Base-by-base conservation (phyloP, 53 echinoderm and acorn worm species). In the Antedon mediterranea region DNA sequence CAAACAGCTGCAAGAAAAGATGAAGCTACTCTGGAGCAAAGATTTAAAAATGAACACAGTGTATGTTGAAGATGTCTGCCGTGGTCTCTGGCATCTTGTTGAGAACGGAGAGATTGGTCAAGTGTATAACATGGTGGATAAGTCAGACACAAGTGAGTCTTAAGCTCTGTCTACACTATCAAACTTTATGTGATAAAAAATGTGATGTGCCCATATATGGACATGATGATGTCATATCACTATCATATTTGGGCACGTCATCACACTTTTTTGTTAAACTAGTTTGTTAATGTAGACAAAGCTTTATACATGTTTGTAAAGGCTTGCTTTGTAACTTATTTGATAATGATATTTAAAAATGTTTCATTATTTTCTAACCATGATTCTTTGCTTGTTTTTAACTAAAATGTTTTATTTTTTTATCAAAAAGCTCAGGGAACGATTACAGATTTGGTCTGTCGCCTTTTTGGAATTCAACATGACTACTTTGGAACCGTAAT, bases 1-100 rank as follows among this genome's bases (percentile, higher is more conserved):
- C 76, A 88, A 76, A 87, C 90, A 93, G 34, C 72, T 93, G 27
- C 75, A 78, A 27, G 93, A 93, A 76, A 93, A 88, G 72, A 93
- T 93, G 93, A 90, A 93, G 95, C 76, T 94, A 18, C 83, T 94
- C n/a, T 94, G 95, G 95, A 87, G 87, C 30, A 79, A 89, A 31
- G 95, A 94, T 76, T 83, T 94, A 42, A 86, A 82, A 41, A 94
- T 94, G 95, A 89, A 87, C 42, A 94, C 95, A 0, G 84, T 91
- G 7, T 91, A 94, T 76, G 94, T 94, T 29, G 80, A 76, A 29
- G 95, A 94, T 73, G 80, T 89, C 8, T 91, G 94, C 31, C 77
- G 82, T 43, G 95, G 91, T 29, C 83, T 91, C 31, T 94, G 94
- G 94, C 87, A 86, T 75, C 80, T 94, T n/a, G 72, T 84, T 28